Base-by-base conservation (phyloP, 2,888 invertebrate genomes). In the Alsophila aescularia region DNA sequence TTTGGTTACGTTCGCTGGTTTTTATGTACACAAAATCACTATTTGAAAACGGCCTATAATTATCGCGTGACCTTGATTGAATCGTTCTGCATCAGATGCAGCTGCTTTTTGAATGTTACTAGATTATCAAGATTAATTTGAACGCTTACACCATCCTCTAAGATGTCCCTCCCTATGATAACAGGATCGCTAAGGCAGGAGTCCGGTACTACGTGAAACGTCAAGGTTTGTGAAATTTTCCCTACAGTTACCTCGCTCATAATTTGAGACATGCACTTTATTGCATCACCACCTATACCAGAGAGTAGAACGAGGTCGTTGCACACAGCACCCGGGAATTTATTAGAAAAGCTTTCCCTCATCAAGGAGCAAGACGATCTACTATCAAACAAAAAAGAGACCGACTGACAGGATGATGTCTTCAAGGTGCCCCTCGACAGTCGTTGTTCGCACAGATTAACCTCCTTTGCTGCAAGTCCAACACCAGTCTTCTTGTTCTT, bases 361-460 rank as follows among this genome's bases (percentile, higher is more conserved):
- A 27, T 2, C 9, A 32, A 32, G n/a, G 37, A 37, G 6, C 37
- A 37, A 27, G 29, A 5, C 8, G 42, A 42, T 2, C 42, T 32
- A 16, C 42, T 42, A 31, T 42, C 42, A 14, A 42, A 42, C 1
- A 42, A 16, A n/a, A 42, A 42, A 6, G 31, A n/a, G 5, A 42
- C n/a, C 1, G 16, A 7, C 42, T 42, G 16, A 42, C 42, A 31
- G 5, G 42, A 31, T 31, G 42, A 42, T 16, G 31, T 42, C 1
- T 2, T 4, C n/a, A 42, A 10, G 3, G 31, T 42, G 10, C 42
- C 10, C 29, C 42, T 42, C 32, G 32, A 8, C 4, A 16, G 4
- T 18, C 5, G 2, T 3, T 9, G 4, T 27, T 27, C 27, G 7
- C 27, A 27, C 6, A 18, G 9, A 18, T n/a, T 10, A 8, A 37